phyloP scores from a whole-genome alignment of 2,797 vertebrate genomes.

The Notolabrus celidotus region DNA sequence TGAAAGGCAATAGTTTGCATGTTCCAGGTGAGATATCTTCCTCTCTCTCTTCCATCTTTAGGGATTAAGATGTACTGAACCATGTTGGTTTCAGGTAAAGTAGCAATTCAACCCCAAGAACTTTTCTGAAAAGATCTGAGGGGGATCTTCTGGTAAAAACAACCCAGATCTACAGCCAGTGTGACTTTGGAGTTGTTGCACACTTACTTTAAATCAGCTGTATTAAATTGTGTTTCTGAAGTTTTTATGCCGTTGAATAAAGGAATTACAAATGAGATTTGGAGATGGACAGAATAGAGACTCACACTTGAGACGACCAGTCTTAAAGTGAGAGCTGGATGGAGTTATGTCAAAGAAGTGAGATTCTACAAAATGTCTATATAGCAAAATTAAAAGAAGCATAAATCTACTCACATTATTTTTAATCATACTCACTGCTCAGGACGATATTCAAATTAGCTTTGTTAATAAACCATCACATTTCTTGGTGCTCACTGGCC shows the following conservation, averaged over 20 bases:
- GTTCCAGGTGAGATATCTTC: constrained; percentile 54
- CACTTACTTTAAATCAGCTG: background rate
- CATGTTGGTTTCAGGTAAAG: constrained; percentile 32
- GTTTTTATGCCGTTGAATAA: background rate
- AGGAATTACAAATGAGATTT: background rate
- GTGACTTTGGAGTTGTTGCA: too few relatives aligned
- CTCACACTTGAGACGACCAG: too few relatives aligned
- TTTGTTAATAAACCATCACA: too few relatives aligned
- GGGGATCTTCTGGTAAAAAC: constrained; percentile 23
- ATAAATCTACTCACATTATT: too few relatives aligned
- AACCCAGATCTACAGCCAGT: too few relatives aligned
- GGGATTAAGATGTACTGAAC: constrained; percentile 47
- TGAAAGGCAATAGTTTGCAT: constrained; percentile 69
- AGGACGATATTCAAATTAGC: too few relatives aligned
- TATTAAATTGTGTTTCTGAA: background rate
- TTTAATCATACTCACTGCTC: too few relatives aligned
- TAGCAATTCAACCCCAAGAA: constrained; percentile 38
- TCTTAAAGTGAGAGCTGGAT: too few relatives aligned
- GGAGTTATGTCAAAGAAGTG: too few relatives aligned
- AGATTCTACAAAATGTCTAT: too few relatives aligned
- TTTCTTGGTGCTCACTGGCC: background rate
- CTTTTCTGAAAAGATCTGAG: constrained; percentile 5
- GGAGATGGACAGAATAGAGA: too few relatives aligned
- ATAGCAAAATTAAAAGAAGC: too few relatives aligned
- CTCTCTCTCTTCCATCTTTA: constrained; percentile 32